Percentiles rank a stretch among this genome's conserved stretches.
Conservation (phyloP, 1,140 invertebrate species). For the Drosophila bocqueti region DNA sequence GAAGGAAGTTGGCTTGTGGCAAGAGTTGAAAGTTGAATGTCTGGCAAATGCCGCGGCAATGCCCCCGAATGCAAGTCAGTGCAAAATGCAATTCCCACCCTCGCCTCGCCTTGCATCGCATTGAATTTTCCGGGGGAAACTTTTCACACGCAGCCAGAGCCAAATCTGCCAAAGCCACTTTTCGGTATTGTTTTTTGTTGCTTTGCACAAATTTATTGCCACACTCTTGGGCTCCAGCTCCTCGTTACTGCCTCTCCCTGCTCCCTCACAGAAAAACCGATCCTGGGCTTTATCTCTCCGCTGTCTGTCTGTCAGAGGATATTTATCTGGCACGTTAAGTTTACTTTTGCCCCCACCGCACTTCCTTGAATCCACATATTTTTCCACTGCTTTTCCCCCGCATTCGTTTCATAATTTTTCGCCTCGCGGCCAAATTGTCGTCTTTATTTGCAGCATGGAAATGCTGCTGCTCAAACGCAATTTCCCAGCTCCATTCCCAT, state of each 20-base stretch:
- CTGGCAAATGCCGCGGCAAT: constrained; percentile 77
- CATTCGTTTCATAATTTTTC: constrained; percentile 76
- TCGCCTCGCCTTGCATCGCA: background rate
- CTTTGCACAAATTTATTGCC: constrained; percentile 74
- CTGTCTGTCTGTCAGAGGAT: constrained; percentile 63
- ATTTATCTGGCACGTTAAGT: constrained; percentile 82
- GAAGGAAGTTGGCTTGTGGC: constrained; percentile 45
- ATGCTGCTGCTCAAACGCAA: constrained; percentile 61
- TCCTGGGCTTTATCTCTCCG: constrained; percentile 48
- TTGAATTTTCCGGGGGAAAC: constrained; percentile 45
- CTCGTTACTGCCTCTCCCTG: background rate
- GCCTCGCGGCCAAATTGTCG: constrained; percentile 80
- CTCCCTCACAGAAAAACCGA: constrained; percentile 15
- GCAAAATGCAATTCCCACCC: constrained; percentile 52
- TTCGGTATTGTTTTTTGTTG: constrained; percentile 77
- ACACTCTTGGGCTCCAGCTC: constrained; percentile 49
- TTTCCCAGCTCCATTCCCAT: constrained; percentile 63
- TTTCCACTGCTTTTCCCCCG: constrained; percentile 15
- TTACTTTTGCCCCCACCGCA: constrained; percentile 57
- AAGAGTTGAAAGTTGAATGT: constrained; percentile 82
- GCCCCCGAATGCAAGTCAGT: constrained; percentile 61
- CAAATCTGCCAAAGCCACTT: constrained; percentile 71
- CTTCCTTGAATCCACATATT: constrained; percentile 13
- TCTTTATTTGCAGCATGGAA: constrained; percentile 82
- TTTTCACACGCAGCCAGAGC: constrained; percentile 74